Base-by-base conservation (phyloP, 2,797 vertebrate genomes). In the Esox masquinongy region DNA sequence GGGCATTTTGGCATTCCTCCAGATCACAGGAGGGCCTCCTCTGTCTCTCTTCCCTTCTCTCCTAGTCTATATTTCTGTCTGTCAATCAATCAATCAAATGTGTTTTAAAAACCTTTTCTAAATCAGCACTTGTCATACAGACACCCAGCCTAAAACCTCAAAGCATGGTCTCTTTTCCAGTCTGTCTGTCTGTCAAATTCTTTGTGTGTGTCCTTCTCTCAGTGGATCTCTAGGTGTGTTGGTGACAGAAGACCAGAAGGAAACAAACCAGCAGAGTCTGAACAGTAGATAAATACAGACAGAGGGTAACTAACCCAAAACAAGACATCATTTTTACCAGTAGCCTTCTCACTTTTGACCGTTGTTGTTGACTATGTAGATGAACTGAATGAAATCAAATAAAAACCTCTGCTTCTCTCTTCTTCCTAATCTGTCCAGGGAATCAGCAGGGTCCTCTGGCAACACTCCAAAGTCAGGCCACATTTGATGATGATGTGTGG, bases 1-100 rank as follows among this genome's bases (percentile, higher is more conserved):
- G 96, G 95, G 95, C 94, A 95, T 97, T 97, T 92, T 93, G 94
- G 94, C 95, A 96, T 96, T 95, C 93, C 90, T 89, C 83, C 74
- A 72, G 75, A 73, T 87, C 86, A 76, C 86, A 26, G 66, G 29
- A 64, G 22, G 73, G 17, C 0, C 85, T 84, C 84, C 87, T 91
- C 87, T 90, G 86, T 88, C 74, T 79, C 86, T 76, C 79, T 85
- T 93, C 95, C 34, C 31, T 19, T 34, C 92, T 90, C 86, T 86
- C 80, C 67, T 73, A 84, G 80, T 86, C 83, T 73, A 36, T 64
- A 17, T 26, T 70, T 24, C 82, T 79, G 75, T 77, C 74, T 83
- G 68, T 56, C 17, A 43, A 43, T 43, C 39, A 43, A 7, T 43
- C 39, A 43, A 43, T 43, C 39, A 43, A 43, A 43, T 43, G 39